A percentile compares a stretch with the other conserved stretches of the same genome.
phyloP scores from a whole-genome alignment of 2,797 vertebrate genomes.

The Artibeus lituratus region DNA sequence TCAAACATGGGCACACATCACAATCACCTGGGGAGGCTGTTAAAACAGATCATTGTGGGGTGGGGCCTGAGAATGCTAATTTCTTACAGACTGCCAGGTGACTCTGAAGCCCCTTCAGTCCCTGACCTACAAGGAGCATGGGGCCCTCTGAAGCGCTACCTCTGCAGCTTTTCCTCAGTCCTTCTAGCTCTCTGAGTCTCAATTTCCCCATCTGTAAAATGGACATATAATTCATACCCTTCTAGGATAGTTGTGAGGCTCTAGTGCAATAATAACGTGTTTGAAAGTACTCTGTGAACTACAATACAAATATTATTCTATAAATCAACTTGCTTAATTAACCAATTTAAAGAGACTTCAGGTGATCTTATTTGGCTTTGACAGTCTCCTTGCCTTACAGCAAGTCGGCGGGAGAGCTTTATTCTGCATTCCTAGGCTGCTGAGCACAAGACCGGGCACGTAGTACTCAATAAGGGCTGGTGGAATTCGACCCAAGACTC shows the following conservation, averaged over 20 bases:
- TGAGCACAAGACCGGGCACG: background rate
- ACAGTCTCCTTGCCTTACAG: too few species aligned
- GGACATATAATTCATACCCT: background rate
- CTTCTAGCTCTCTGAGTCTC: background rate
- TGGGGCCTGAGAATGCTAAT: background rate
- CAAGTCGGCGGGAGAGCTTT: background rate
- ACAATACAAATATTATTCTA: background rate
- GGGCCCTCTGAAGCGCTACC: background rate
- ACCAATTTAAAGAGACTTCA: background rate
- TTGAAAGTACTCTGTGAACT: background rate
- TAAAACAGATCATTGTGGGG: background rate
- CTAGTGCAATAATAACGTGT: background rate
- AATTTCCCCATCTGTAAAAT: background rate
- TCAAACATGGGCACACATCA: fast-evolving
- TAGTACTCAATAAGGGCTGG: background rate
- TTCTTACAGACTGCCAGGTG: background rate
- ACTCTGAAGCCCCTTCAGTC: background rate
- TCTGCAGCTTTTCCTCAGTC: background rate
- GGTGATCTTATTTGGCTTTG: background rate
- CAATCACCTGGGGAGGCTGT: background rate
- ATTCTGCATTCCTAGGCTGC: background rate
- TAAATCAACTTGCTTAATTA: background rate
- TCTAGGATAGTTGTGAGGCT: background rate
- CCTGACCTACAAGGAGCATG: too few species aligned
- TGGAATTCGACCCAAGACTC: background rate